phyloP scores from a whole-genome alignment of 2,113 vertebrate genomes.

The Pteronura brasiliensis region DNA sequence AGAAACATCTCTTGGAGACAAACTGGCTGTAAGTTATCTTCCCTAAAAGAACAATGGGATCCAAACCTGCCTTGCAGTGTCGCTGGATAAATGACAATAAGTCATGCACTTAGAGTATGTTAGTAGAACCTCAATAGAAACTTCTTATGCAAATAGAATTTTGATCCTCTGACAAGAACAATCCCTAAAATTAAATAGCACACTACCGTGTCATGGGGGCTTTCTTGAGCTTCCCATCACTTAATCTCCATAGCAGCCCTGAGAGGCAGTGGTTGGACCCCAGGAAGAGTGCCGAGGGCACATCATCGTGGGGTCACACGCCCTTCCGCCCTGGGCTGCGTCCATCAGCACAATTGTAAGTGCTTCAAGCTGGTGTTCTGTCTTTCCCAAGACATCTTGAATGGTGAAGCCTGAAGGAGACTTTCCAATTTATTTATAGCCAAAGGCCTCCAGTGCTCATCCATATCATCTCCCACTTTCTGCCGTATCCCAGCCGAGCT shows the following conservation, averaged over 20 bases:
- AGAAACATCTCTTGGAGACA: neutral
- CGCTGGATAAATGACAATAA: neutral
- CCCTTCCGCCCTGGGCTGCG: neutral
- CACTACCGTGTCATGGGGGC: accelerated
- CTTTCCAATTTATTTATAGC: accelerated
- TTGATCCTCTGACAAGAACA: neutral
- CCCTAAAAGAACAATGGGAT: neutral
- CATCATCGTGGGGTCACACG: neutral
- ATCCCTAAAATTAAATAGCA: neutral
- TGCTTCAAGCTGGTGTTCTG: neutral
- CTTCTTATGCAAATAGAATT: neutral
- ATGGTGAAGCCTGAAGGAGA: neutral
- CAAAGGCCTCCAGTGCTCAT: neutral
- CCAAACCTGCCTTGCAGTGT: neutral
- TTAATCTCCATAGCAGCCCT: neutral
- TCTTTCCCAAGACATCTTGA: neutral
- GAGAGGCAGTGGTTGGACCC: accelerated
- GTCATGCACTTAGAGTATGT: neutral
- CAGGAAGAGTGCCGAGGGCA: neutral
- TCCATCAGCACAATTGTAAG: neutral
- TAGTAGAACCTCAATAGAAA: neutral
- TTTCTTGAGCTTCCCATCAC: neutral
- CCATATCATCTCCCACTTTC: accelerated
- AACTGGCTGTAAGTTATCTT: neutral
- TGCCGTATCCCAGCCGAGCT: accelerated